phyloP scores from a whole-genome alignment of 2,113 vertebrate genomes.

The Chloebia gouldiae region DNA sequence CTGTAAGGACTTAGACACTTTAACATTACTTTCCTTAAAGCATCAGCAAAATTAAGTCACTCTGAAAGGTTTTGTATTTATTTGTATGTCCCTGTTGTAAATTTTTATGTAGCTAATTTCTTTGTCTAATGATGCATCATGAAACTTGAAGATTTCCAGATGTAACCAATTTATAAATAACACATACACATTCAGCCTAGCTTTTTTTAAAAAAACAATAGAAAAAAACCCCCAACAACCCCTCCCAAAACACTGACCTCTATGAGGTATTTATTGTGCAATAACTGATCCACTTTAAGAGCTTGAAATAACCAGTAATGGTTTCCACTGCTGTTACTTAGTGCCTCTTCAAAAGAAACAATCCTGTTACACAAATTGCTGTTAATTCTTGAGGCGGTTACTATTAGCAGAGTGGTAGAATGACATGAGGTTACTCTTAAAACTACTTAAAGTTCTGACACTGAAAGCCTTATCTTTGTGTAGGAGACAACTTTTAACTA shows the following conservation, averaged over 20 bases:
- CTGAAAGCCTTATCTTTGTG: slow-evolving; percentile 76
- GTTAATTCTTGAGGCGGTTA: slow-evolving; percentile 67
- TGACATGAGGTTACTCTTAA: slow-evolving; percentile 64
- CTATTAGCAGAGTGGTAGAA: slow-evolving; percentile 71
- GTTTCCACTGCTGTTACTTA: slow-evolving; percentile 77
- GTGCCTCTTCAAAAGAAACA: slow-evolving; percentile 73
- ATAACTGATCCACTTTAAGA: slow-evolving; percentile 83
- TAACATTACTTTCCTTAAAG: slow-evolving; percentile 59
- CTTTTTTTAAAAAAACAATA: neutral
- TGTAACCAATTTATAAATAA: slow-evolving; percentile 67
- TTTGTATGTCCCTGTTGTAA: slow-evolving; percentile 72
- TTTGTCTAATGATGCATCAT: slow-evolving; percentile 61
- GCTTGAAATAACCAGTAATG: slow-evolving; percentile 83
- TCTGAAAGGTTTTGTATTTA: slow-evolving; percentile 77
- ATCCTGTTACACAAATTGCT: slow-evolving; percentile 67
- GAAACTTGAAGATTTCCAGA: slow-evolving; percentile 76
- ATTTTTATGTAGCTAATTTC: slow-evolving; percentile 54
- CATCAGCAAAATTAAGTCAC: slow-evolving; percentile 48
- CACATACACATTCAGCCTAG: slow-evolving; percentile 48
- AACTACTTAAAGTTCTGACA: slow-evolving; percentile 82
- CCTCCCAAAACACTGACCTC: slow-evolving; percentile 79
- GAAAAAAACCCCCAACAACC: neutral
- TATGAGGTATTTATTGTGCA: slow-evolving; percentile 89
- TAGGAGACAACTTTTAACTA: slow-evolving; percentile 54
- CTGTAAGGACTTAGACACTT: slow-evolving; percentile 65